A percentile compares a stretch with the other conserved stretches of the same genome.
Evolutionary conservation across 2,113 vertebrate genomes (phyloP).

Genomic region (Coregonus clupeaformis): DNA sequence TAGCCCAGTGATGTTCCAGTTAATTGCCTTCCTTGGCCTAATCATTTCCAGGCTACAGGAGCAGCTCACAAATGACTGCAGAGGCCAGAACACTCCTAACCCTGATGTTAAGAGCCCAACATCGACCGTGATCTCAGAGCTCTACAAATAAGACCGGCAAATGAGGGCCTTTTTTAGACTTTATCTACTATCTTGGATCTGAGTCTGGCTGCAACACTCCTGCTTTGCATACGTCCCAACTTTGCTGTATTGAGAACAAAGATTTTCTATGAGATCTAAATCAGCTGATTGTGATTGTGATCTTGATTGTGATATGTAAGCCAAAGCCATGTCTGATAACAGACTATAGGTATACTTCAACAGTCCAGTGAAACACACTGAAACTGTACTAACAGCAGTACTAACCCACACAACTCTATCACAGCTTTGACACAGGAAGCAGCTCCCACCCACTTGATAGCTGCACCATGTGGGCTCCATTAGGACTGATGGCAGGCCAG

Average conservation of each 20-base stretch:
- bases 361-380: constrained; percentile 31
- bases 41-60: constrained; percentile 73
- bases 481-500: constrained; percentile 3
- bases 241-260: too few relatives aligned
- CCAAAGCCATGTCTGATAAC: background rate
- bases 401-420: constrained; percentile 24
- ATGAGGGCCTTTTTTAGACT: constrained; percentile 31
- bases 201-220: too few relatives aligned
- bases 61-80: constrained; percentile 55
- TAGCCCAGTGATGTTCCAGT: constrained; percentile 66
- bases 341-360: constrained; percentile 5
- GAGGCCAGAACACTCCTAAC: constrained; percentile 57
- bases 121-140: constrained; percentile 57
- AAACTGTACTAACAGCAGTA: constrained; percentile 25
- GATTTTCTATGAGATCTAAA: too few relatives aligned
- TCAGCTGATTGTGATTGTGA: too few relatives aligned
- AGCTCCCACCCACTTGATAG: constrained; percentile 46
- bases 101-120: constrained; percentile 49
- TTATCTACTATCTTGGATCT: too few relatives aligned
- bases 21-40: constrained; percentile 75
- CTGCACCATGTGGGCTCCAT: constrained; percentile 41
- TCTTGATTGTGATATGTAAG: too few relatives aligned
- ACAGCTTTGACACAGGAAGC: constrained; percentile 45
- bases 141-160: constrained; percentile 48
- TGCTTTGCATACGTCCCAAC: too few relatives aligned